Evolutionary conservation across 92 coral and sea anemone genomes (phyloP).

Genomic region (Anthopleura xanthogrammica): DNA sequence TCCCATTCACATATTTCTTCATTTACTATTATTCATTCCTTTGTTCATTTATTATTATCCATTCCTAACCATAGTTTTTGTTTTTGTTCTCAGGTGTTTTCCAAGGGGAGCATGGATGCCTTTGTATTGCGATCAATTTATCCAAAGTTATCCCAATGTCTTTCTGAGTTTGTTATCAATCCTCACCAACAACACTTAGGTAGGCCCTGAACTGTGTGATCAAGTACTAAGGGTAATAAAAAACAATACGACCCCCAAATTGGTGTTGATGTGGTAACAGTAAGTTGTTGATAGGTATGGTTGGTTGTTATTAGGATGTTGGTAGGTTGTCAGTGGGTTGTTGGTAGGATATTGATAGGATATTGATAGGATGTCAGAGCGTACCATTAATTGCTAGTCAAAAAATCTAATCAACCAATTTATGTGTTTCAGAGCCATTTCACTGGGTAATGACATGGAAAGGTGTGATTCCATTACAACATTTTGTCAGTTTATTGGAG

Average conservation of each 20-base stretch:
- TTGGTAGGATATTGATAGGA: no score
- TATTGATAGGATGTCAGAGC: no score
- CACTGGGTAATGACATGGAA: constrained; percentile 98
- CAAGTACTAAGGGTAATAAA: not conserved
- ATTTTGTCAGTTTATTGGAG: constrained; percentile 92
- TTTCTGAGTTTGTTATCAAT: constrained; percentile 91
- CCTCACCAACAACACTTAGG: constrained; percentile 99
- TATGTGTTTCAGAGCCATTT: constrained; percentile 70
- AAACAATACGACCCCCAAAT: no score
- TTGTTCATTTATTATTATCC: not conserved
- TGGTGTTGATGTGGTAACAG: no score
- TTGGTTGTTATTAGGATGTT: no score
- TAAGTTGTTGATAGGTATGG: no score
- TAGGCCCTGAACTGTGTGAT: constrained; percentile 9
- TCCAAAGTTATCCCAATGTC: constrained; percentile 88
- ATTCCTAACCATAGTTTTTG: not conserved
- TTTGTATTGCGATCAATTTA: constrained; percentile 95
- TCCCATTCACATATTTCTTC: no score
- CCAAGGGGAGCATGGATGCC: constrained; percentile 96
- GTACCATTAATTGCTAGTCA: no score
- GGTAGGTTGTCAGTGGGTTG: no score
- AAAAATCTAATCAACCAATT: not conserved
- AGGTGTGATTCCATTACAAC: constrained; percentile 86
- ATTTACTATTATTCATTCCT: no score
- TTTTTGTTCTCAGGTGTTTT: constrained; percentile 73